A percentile compares a stretch with the other conserved stretches of the same genome.
Conservation (phyloP, 2,888 invertebrate genomes). For the Amblyjoppa fuscipennis region DNA sequence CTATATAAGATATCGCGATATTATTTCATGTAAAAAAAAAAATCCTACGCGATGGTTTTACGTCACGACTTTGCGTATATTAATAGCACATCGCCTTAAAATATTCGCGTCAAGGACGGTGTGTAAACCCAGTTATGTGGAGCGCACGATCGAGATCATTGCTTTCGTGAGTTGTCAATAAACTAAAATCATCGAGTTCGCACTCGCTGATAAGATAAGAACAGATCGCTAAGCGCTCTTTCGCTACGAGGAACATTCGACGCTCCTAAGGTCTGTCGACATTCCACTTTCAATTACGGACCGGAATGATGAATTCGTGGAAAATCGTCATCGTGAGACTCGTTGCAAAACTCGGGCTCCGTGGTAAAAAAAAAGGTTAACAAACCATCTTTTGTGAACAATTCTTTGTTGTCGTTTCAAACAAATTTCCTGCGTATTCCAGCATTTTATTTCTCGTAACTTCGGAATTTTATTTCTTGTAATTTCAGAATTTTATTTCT, state of each 20-base stretch:
- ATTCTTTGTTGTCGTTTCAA: no score
- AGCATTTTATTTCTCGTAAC: no score
- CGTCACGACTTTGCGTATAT: not conserved
- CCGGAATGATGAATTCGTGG: no score
- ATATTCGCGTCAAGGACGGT: not conserved
- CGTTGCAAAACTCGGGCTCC: no score
- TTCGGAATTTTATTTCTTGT: no score
- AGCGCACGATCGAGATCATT: not conserved
- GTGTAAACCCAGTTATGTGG: not conserved
- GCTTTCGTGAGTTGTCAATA: not conserved
- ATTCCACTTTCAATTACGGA: no score
- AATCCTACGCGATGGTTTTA: not conserved
- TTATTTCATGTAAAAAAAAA: conserved; percentile 6
- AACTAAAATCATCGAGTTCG: not conserved
- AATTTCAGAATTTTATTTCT: no score
- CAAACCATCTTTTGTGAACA: no score
- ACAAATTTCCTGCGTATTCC: no score
- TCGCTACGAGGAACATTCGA: not conserved
- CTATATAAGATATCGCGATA: conserved; percentile 26
- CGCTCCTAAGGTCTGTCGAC: not conserved
- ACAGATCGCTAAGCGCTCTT: not conserved
- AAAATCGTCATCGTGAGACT: no score
- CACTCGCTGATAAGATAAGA: conserved; percentile 17
- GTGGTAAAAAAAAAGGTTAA: no score
- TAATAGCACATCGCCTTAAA: not conserved